Evolutionary conservation across 2,113 vertebrate genomes (phyloP), one percentile per base, ranked within the genome.

Genomic region (Oostethus manadensis): DNA sequence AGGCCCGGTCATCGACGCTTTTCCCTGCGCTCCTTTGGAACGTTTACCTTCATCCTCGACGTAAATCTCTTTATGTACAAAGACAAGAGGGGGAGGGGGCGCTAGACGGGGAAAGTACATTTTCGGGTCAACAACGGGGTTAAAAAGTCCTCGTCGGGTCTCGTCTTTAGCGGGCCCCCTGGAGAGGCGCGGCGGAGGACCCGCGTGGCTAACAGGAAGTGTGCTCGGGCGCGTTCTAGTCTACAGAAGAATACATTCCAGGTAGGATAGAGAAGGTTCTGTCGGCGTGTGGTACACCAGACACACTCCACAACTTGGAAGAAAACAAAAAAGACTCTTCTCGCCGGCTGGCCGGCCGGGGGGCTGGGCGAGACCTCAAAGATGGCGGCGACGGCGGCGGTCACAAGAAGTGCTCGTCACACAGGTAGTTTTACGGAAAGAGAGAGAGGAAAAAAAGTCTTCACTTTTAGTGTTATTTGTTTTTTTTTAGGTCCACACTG

Each of bases 291-390:
- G 38, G 18, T 38, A 18, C 26, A 11, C 26, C 26, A 54, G 17
- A 20, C 33, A 15, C 48, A 50, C 21, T 15, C 22, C 1, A 42
- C 61, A 54, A 73, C 55, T 72, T 56, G 60, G 18, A 68, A 60
- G n/a, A 46, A 55, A 58, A 57, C n/a, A 46, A 50, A 51, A 17
- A 26, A 16, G 80, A 70, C 73, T 74, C 13, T 40, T 40, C 38
- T 40, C 38, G 38, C 38, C 38, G 1, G 29, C 1, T 1, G 26
- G 7, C 35, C 35, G 1, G 8, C 35, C 35, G 10, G 35, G 35
- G 35, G 83, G 80, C 65, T 77, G 50, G 58, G 83, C 88, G 89
- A 89, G 89, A 87, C 88, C 74, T 87, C 56, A 74, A 65, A 84
- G 76, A 72, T 49, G 48, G 76, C 60, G 51, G 76, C 60, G 38